Evolutionary conservation across 2,797 vertebrate genomes (phyloP), one percentile per base, ranked within the genome.

Genomic region (Eutrigla gurnardus): DNA sequence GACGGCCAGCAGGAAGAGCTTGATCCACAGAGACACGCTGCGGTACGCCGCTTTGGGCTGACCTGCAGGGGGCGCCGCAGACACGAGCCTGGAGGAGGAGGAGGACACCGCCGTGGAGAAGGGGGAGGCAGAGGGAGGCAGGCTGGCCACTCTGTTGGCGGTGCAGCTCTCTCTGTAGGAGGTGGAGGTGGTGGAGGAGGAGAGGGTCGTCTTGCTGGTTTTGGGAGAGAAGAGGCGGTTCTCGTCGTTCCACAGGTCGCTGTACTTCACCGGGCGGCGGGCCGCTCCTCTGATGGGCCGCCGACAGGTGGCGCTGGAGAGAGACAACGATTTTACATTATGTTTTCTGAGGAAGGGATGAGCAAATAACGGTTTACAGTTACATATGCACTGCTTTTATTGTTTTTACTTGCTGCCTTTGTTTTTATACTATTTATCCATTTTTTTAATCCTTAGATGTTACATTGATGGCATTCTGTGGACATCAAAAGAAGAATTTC

Each of bases 211-310:
- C 75, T 72, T 90, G 65, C 70, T 83, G 59, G 70, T 74, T 63
- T 86, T 85, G 5, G 89, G 81, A 52, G 83, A 86, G 15, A 85
- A 89, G 14, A 91, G 64, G 66, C 89, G 91, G 18, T 91, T 91
- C 53, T 96, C 94, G 6, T 96, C 91, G 55, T 95, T 84, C 92
- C 94, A 96, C 89, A 95, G 92, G 86, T 96, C 95, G 57, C 91
- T 91, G 79, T 91, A 74, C 81, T 92, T 93, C 61, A 97, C 37
- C 0, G 97, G 95, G 11, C 96, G 95, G 3, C 95, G 95, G 6
- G 97, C 96, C n/a, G 98, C 97, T 79, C 97, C 98, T 90, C 94
- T 96, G 80, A 99, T 99, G 32, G 98, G 97, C 75, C 94, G 95
- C 70, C 97, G 96, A 85, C 97, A 98, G 81, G 96, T 97, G 80